Base-by-base conservation (phyloP, 2,797 vertebrate species). In the Oreortyx pictus region DNA sequence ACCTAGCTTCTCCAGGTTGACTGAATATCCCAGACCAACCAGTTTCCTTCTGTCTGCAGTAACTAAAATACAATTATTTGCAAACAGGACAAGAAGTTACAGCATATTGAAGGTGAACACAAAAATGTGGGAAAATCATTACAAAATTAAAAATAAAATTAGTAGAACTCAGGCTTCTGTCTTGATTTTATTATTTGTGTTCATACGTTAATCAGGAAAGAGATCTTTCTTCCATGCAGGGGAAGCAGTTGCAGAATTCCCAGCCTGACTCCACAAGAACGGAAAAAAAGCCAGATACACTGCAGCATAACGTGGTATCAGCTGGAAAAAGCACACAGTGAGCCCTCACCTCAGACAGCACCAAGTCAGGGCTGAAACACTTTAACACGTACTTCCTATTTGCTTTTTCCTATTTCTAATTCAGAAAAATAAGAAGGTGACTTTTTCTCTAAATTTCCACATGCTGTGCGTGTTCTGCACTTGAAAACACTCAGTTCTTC, bases 351-450 rank as follows among this genome's bases (percentile, higher is more conserved):
- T 92, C 80, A 87, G 67, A 39, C 86, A 95, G 37, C 27, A 83
- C 44, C 52, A 66, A 70, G 59, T 62, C 50, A 83, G 29, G 90
- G 37, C 17, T 56, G 86, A 86, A 82, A 43, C 39, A 85, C 41
- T 93, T 90, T 78, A 73, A 49, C 31, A 35, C 1, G 37, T 62
- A 78, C 41, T 62, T 66, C 24, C 2, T 16, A 62, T 70, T 82
- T 89, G 41, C 62, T 82, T 24, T 27, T 88, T 41, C 39, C 13
- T 41, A 41, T 41, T 41, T 41, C 39, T 41, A 41, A n/a, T 68
- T 94, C 43, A 57, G 56, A 83, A 79, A 75, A 52, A 47, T 25
- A 86, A 64, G 44, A 82, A 74, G 47, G 82, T 81, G 82, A 89
- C 43, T 93, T 92, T 66, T 39, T 89, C 24, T 20, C 60, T 6